These are phyloP conservation scores for Agelastica alni DNA, from an alignment of 2,888 invertebrate species.

Conservation along the genomic window DNA sequence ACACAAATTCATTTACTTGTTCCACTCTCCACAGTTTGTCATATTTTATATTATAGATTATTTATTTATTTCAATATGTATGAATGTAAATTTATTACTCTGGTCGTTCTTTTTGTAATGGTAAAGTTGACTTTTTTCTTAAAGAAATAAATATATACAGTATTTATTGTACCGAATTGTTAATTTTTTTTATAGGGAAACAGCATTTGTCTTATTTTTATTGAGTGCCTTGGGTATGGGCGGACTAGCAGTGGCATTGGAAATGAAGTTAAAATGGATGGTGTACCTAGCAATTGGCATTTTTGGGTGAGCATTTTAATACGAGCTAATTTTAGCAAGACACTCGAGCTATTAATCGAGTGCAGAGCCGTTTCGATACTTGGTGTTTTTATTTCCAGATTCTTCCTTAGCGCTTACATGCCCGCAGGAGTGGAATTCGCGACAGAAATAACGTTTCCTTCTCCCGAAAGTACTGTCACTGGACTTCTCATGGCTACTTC, in stretches of 20 bases:
- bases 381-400: slow-evolving; percentile 33
- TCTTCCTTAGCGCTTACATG: slow-evolving; percentile 45
- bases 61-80: no score
- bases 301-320: slow-evolving; percentile 44
- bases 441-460: slow-evolving; percentile 44
- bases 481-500: slow-evolving; percentile 43
- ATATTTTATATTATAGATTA: no score
- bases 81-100: no score
- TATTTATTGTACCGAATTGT: not conserved
- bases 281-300: slow-evolving; percentile 39
- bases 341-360: no score
- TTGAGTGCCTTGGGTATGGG: slow-evolving; percentile 35
- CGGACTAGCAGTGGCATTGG: slow-evolving; percentile 37
- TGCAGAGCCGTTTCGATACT: no score
- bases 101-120: no score
- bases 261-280: slow-evolving; percentile 38
- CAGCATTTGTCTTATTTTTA: slow-evolving; percentile 37
- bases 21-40: no score
- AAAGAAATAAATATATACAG: no score
- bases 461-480: slow-evolving; percentile 43
- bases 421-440: slow-evolving; percentile 45
- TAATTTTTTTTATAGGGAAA: slow-evolving; percentile 38
- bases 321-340: no score
- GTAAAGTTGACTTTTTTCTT: no score
- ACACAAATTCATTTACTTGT: no score